phyloP scores from a whole-genome alignment of 2,113 vertebrate genomes.

The Podiceps cristatus region DNA sequence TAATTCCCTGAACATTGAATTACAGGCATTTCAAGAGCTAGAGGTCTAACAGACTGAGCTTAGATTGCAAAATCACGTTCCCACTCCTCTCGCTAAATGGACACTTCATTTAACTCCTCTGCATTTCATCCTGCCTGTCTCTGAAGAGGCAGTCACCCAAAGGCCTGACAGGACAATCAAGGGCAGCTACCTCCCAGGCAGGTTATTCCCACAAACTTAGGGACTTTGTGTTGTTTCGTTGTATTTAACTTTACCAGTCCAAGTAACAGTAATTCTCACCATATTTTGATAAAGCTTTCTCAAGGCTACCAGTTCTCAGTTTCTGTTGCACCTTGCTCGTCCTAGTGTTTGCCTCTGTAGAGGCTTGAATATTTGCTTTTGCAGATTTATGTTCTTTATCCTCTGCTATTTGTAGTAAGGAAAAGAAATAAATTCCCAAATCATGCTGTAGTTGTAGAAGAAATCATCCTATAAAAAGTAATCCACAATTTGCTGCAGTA shows the following conservation, averaged over 20 bases:
- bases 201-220: background rate
- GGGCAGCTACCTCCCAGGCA: background rate
- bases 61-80: background rate
- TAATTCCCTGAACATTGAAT: background rate
- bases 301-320: background rate
- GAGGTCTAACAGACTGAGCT: background rate
- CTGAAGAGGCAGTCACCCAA: background rate
- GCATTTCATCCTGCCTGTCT: background rate
- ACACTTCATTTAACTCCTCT: background rate
- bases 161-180: background rate
- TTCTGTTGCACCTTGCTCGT: background rate
- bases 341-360: background rate
- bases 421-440: constrained; percentile 15
- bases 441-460: background rate
- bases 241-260: background rate
- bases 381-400: background rate
- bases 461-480: constrained; percentile 5
- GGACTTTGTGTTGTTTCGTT: background rate
- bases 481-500: background rate
- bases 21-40: background rate
- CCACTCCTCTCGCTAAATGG: background rate
- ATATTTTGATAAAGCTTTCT: background rate
- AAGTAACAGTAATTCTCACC: background rate
- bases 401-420: background rate
- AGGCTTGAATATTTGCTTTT: background rate